Evolutionary conservation across 2,113 vertebrate species (phyloP).

Genomic region (Raja brachyura): DNA sequence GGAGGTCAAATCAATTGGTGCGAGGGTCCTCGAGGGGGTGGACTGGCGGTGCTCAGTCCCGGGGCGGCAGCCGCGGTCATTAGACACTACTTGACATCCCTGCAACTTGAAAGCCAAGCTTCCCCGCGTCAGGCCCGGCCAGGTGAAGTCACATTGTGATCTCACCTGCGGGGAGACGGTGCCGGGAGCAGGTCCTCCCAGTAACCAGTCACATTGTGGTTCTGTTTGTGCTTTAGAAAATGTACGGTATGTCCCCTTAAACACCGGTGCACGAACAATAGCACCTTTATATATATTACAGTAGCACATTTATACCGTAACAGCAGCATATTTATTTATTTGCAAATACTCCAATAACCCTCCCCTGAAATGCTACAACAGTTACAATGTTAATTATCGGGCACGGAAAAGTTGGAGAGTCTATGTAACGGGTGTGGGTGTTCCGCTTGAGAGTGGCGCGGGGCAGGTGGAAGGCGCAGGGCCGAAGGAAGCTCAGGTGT

Average conservation of each 20-base stretch:
- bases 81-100: background rate
- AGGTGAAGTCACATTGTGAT: background rate
- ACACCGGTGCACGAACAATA: too few relatives aligned
- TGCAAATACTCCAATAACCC: background rate
- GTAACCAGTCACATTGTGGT: background rate
- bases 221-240: background rate
- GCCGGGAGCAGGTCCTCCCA: background rate
- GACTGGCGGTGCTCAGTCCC: background rate
- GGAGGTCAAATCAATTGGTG: constrained; percentile 27
- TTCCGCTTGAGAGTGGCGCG: background rate
- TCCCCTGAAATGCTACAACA: background rate
- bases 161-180: background rate
- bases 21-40: background rate
- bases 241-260: background rate
- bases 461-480: too few relatives aligned
- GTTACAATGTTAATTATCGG: background rate
- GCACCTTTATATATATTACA: background rate
- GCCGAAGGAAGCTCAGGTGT: background rate
- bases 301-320: background rate
- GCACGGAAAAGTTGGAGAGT: too few relatives aligned
- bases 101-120: background rate
- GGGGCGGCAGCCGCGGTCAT: background rate
- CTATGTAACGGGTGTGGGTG: background rate
- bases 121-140: background rate
- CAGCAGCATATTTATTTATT: background rate